phyloP scores from a whole-genome alignment of 2,113 vertebrate genomes.

The Gnathonemus echidnorhynchus region DNA sequence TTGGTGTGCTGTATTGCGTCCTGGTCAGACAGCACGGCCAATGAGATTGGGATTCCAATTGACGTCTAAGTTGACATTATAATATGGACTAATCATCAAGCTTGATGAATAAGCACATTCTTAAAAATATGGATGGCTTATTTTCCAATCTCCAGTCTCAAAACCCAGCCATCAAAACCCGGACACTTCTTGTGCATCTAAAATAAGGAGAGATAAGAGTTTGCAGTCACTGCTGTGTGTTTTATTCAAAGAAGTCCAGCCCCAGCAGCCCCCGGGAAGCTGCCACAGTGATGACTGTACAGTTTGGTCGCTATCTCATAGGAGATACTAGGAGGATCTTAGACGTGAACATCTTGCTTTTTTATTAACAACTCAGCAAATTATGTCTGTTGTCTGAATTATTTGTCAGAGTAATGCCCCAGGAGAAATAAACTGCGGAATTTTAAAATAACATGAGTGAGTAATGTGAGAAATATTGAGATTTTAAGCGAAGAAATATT shows the following conservation, averaged over 20 bases:
- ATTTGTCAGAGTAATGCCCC: neutral
- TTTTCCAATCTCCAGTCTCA: neutral
- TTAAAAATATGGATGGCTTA: neutral
- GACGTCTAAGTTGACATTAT: neutral
- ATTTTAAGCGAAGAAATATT: neutral
- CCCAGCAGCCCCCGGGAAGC: neutral
- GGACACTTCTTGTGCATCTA: neutral
- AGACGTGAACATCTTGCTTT: neutral
- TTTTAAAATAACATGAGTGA: neutral
- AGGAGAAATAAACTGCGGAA: neutral
- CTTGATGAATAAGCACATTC: neutral
- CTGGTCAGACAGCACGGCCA: neutral
- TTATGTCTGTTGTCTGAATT: neutral
- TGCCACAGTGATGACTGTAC: neutral
- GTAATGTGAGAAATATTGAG: neutral
- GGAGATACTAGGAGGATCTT: neutral
- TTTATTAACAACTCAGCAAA: neutral
- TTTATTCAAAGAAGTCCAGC: neutral
- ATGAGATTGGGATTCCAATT: neutral
- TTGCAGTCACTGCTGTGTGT: neutral
- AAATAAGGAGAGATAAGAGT: neutral
- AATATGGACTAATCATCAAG: too few species aligned
- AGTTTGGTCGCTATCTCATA: neutral
- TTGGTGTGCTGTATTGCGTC: neutral
- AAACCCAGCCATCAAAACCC: neutral